A percentile compares a stretch with the other conserved stretches of the same genome.
phyloP scores from a whole-genome alignment of 2,888 invertebrate species.

The Noctua janthe region DNA sequence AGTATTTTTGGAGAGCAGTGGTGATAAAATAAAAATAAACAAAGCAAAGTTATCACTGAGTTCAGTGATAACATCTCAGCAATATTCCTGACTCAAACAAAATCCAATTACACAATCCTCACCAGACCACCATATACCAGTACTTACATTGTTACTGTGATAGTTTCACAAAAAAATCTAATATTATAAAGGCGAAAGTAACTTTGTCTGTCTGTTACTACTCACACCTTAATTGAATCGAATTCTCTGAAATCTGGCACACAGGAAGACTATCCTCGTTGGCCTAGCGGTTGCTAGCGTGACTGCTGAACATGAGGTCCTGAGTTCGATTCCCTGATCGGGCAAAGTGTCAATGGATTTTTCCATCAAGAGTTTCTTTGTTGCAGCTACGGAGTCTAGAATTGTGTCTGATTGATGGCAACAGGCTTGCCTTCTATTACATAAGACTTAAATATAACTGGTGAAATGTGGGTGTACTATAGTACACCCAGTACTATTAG shows the following conservation, averaged over 20 bases:
- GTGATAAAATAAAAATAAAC: not conserved
- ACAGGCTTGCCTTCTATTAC: not conserved
- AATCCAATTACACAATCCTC: constrained; percentile 7
- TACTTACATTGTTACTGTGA: constrained; percentile 7
- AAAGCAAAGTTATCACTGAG: not conserved
- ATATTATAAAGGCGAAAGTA: not conserved
- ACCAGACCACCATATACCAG: not conserved
- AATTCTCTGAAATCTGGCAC: not conserved
- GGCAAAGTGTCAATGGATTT: not conserved
- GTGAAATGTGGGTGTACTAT: not conserved
- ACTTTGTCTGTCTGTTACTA: not conserved
- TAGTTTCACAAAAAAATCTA: constrained; percentile 47
- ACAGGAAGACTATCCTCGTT: not conserved
- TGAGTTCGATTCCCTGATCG: not conserved
- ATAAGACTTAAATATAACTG: not conserved
- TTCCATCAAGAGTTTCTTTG: not conserved
- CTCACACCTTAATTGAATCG: not conserved
- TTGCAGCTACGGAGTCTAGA: not conserved
- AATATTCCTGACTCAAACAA: not conserved
- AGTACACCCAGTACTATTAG: too few relatives aligned
- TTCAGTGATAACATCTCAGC: not conserved
- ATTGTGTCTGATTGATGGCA: not conserved
- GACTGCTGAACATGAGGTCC: not conserved
- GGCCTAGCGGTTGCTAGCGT: not conserved
- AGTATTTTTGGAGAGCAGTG: not conserved